phyloP scores from a whole-genome alignment of 2,113 vertebrate genomes.

The Cavia aperea region DNA sequence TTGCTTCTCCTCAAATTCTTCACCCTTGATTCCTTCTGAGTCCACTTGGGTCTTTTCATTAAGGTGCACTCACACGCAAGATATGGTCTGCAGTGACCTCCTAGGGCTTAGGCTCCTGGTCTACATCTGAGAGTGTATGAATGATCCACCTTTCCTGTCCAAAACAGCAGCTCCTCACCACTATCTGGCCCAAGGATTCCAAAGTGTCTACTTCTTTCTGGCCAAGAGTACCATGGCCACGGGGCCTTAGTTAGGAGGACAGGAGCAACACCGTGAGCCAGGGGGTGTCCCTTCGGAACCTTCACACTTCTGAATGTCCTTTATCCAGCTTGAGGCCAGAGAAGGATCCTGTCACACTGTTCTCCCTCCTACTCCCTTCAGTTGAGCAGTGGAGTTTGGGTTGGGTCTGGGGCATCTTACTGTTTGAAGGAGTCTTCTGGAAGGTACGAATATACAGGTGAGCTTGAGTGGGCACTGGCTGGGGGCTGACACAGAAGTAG shows the following conservation, averaged over 20 bases:
- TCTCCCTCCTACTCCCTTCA: neutral
- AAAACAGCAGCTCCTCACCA: neutral
- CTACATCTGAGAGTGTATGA: neutral
- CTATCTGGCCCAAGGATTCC: neutral
- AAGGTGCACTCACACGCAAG: neutral
- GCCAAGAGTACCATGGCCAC: neutral
- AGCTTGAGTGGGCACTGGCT: neutral
- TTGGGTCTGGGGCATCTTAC: neutral
- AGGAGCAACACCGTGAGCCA: neutral
- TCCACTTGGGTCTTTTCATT: neutral
- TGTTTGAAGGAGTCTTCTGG: neutral
- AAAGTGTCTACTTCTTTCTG: neutral
- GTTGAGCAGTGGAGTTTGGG: neutral
- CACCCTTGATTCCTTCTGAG: neutral
- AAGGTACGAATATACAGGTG: neutral
- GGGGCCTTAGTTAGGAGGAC: neutral
- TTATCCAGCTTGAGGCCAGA: neutral
- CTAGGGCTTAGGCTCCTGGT: neutral
- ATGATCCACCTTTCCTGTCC: neutral
- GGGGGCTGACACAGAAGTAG: neutral
- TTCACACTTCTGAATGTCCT: neutral
- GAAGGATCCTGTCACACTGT: neutral
- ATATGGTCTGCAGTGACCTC: neutral
- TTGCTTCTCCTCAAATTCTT: constrained; percentile 25
- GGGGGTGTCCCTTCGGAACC: neutral